phyloP scores from a whole-genome alignment of 2,888 invertebrate species.

The Bhutanitis thaidina region DNA sequence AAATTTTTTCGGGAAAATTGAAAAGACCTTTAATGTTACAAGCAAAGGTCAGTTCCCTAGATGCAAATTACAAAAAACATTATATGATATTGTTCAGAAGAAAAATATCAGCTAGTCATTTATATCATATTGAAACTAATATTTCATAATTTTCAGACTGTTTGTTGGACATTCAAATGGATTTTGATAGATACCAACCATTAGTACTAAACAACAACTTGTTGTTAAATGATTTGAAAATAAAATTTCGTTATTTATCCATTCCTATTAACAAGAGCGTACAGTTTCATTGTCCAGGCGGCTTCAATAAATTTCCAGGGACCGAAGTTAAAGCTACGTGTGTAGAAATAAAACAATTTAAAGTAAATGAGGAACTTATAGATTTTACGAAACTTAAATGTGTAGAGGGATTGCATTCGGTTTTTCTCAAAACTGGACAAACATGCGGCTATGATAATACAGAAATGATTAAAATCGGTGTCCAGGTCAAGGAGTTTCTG shows the following conservation, averaged over 20 bases:
- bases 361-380: slow-evolving; percentile 24
- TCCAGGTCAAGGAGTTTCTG: slow-evolving; percentile 22
- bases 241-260: slow-evolving; percentile 22
- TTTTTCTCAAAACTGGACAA: slow-evolving; percentile 21
- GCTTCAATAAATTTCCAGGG: slow-evolving; percentile 29
- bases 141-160: slow-evolving; percentile 40
- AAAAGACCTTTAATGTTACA: neutral
- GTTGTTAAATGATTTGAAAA: slow-evolving; percentile 23
- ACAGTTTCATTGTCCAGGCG: slow-evolving; percentile 33
- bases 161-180: slow-evolving; percentile 31
- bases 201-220: slow-evolving; percentile 27
- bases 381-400: slow-evolving; percentile 41
- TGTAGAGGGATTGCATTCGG: slow-evolving; percentile 28
- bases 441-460: slow-evolving; percentile 21
- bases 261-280: slow-evolving; percentile 31
- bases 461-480: slow-evolving; percentile 29
- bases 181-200: slow-evolving; percentile 35
- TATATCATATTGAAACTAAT: neutral
- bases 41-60: neutral
- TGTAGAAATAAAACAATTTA: slow-evolving; percentile 28
- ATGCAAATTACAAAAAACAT: too few species aligned
- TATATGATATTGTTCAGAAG: too few species aligned
- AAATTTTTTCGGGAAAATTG: neutral
- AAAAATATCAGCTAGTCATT: too few species aligned
- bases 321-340: slow-evolving; percentile 32